Evolutionary conservation across 2,797 vertebrate species (phyloP), one percentile per base, ranked within the genome.

Genomic region (Dendrocincla fuliginosa): DNA sequence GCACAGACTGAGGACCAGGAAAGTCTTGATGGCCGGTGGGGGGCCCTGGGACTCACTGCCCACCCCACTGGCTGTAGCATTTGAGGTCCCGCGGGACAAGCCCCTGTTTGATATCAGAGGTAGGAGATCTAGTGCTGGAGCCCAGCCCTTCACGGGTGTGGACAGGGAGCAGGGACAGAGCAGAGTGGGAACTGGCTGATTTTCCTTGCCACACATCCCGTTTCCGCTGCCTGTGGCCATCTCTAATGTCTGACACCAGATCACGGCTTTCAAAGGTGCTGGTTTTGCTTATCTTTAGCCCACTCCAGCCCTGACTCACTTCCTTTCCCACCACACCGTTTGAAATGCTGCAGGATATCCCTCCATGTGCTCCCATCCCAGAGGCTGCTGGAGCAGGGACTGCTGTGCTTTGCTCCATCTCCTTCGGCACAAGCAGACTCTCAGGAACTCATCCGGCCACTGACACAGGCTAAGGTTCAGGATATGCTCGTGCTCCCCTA

Each of bases 221-320:
- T 93, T 96, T 90, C 91, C 12, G 2, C 47, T 0, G 7, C 50
- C 84, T 87, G 74, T 46, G 74, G 49, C 80, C 70, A 64, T 53
- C 39, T 24, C 67, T 10, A 13, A 53, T 30, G 59, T 44, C 84
- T 44, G 3, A 73, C 64, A 46, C 33, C 46, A 74, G 74, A 90
- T 37, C 5, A 7, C 25, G 67, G 71, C 79, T 93, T 93, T 64
- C n/a, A 75, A 53, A 63, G 77, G 63, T 55, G 63, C 35, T 90
- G 70, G 17, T 78, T 97, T 84, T 13, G 16, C 81, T 67, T 87
- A 67, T 84, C 78, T 47, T 61, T 46, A 87, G 83, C 77, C 77
- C 23, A 17, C 87, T 69, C 59, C 83, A 64, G 76, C 91, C 84
- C 76, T 95, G 91, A 96, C 70, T 97, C 93, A 92, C 53, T 96